These are phyloP conservation scores for Heliconius himera DNA, from an alignment of 1,140 invertebrate genomes.

Conservation along the genomic window DNA sequence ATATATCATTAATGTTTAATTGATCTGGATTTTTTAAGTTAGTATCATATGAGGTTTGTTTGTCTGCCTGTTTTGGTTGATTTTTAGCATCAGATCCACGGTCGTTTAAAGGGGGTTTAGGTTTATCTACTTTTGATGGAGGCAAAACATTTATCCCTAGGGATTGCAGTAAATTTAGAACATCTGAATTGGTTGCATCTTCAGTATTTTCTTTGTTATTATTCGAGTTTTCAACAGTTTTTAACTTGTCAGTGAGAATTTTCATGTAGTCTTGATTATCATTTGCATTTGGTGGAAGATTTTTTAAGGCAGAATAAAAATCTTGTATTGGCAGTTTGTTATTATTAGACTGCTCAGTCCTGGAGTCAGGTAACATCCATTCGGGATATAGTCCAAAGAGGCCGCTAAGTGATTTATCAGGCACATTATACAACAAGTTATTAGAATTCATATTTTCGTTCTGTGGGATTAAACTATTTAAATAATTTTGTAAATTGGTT, in stretches of 20 bases:
- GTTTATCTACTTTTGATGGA: background rate
- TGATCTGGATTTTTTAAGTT: background rate
- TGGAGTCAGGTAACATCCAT: background rate
- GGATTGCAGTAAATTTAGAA: background rate
- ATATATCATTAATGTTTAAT: background rate
- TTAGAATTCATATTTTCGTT: background rate
- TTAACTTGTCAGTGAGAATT: background rate
- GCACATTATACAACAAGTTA: slow-evolving; percentile 4
- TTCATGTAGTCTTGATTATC: background rate
- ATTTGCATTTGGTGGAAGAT: background rate
- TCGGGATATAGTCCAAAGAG: background rate
- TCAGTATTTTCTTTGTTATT: background rate
- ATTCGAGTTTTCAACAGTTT: background rate
- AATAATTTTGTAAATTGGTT: background rate
- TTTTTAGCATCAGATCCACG: background rate
- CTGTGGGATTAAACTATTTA: background rate
- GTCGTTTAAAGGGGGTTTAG: background rate
- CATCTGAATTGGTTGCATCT: background rate
- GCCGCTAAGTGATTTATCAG: background rate
- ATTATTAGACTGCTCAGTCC: background rate
- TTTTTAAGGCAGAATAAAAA: background rate
- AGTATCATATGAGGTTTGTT: background rate
- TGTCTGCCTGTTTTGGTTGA: background rate
- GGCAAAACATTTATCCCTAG: background rate
- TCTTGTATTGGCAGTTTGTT: background rate